Conservation (phyloP, 2,113 vertebrate species). For the Eonycteris spelaea region DNA sequence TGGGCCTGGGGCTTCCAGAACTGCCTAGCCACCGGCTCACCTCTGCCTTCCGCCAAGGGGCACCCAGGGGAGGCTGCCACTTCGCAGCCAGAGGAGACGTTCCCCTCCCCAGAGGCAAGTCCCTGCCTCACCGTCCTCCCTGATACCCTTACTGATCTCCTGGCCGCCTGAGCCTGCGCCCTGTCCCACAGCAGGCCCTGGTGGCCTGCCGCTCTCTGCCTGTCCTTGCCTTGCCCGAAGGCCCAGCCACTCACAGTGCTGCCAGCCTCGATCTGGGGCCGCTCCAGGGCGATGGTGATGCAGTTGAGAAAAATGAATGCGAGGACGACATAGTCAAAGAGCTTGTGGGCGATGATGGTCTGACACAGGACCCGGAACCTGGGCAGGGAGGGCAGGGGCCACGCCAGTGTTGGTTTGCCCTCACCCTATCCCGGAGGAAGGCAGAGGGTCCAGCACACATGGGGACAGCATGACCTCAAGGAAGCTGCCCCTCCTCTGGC, state of each 20-base stretch:
- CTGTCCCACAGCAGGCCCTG: neutral
- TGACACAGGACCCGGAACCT: conserved; percentile 97
- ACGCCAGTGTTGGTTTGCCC: neutral
- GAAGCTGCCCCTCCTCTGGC: neutral
- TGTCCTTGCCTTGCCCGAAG: neutral
- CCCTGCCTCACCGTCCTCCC: neutral
- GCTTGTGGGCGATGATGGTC: conserved; percentile 96
- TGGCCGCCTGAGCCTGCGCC: accelerated
- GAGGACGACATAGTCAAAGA: conserved; percentile 97
- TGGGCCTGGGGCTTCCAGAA: neutral
- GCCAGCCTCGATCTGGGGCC: conserved; percentile 96
- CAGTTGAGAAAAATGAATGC: conserved; percentile 99
- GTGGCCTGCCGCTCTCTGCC: neutral
- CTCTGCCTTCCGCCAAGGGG: neutral
- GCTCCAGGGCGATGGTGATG: conserved; percentile 98
- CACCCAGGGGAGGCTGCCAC: neutral
- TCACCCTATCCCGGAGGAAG: neutral
- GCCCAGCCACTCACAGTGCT: conserved; percentile 89
- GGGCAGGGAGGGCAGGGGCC: conserved; percentile 38
- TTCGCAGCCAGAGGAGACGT: accelerated
- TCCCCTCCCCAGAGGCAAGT: neutral
- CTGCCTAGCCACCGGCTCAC: accelerated
- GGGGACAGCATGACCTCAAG: neutral
- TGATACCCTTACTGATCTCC: neutral
- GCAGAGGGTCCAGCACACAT: neutral